Evolutionary conservation across 92 coral and sea anemone genomes (phyloP).

Genomic region (Plumapathes pennacea): DNA sequence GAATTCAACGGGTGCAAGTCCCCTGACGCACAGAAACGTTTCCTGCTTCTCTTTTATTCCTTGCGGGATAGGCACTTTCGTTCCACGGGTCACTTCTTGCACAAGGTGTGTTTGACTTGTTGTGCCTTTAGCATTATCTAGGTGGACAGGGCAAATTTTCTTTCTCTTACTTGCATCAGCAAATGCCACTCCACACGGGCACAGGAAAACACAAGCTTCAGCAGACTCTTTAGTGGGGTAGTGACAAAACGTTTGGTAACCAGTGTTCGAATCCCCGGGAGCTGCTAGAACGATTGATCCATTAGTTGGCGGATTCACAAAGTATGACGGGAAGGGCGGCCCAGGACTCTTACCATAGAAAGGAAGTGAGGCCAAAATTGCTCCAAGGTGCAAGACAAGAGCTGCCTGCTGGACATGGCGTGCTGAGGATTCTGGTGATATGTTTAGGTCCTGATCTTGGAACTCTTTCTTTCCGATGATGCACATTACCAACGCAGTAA

Average conservation of each 20-base stretch:
- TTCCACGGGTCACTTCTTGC: not conserved
- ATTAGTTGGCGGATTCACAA: conserved; percentile 39
- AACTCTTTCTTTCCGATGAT: conserved; percentile 70
- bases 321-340: conserved; percentile 32
- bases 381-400: conserved; percentile 66
- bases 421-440: conserved; percentile 59
- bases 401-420: conserved; percentile 68
- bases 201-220: not conserved
- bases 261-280: conserved; percentile 7
- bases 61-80: not conserved
- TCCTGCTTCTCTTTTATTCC: conserved; percentile 2
- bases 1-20: conserved; percentile 67
- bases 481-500: conserved; percentile 50
- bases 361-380: conserved; percentile 50
- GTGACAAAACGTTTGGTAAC: conserved; percentile 4
- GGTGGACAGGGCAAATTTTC: conserved; percentile 46
- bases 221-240: not conserved
- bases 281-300: conserved; percentile 24
- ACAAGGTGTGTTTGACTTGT: too few relatives aligned
- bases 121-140: not conserved
- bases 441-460: conserved; percentile 36
- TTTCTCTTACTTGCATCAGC: not conserved
- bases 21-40: conserved; percentile 32
- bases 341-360: conserved; percentile 1
- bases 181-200: conserved; percentile 48